A percentile compares a stretch with the other conserved stretches of the same genome.
Evolutionary conservation across 1,140 invertebrate species (phyloP).

Genomic region (Drosophila baimaii): DNA sequence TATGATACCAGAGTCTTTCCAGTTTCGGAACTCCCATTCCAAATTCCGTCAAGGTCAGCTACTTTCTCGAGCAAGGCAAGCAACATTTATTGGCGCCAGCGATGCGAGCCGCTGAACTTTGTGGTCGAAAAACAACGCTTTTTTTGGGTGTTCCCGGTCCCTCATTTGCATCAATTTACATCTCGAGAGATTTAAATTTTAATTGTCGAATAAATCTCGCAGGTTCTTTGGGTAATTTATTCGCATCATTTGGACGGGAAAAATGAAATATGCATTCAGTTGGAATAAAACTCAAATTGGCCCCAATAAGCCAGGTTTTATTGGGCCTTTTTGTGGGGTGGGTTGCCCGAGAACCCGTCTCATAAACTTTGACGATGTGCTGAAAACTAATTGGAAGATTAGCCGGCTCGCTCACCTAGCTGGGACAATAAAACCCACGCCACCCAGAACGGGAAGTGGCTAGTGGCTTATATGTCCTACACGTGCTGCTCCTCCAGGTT

Average conservation of each 20-base stretch:
- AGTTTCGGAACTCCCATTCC: slow-evolving; percentile 12
- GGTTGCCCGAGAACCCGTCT: slow-evolving; percentile 32
- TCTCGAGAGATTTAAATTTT: slow-evolving; percentile 50
- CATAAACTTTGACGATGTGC: slow-evolving; percentile 70
- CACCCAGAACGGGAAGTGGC: slow-evolving; percentile 24
- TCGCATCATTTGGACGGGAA: slow-evolving; percentile 20
- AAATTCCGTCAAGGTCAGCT: slow-evolving; percentile 69
- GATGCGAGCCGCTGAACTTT: slow-evolving; percentile 66
- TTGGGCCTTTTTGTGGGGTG: slow-evolving; percentile 14
- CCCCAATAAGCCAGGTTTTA: slow-evolving; percentile 48
- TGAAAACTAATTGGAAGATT: slow-evolving; percentile 55
- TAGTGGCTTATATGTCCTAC: slow-evolving; percentile 8
- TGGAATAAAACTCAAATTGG: slow-evolving; percentile 60
- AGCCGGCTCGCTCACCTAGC: slow-evolving; percentile 17
- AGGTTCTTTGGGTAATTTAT: slow-evolving; percentile 51
- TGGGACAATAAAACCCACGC: slow-evolving; percentile 10
- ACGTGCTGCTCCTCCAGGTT: slow-evolving; percentile 17
- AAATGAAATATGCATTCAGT: slow-evolving; percentile 51
- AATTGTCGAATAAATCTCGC: slow-evolving; percentile 63
- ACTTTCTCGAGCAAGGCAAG: slow-evolving; percentile 77
- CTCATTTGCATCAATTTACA: slow-evolving; percentile 70
- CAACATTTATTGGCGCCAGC: slow-evolving; percentile 75
- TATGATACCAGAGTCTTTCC: slow-evolving; percentile 11
- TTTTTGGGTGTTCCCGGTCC: slow-evolving; percentile 59
- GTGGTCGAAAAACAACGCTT: slow-evolving; percentile 48